Evolutionary conservation across 2,888 invertebrate genomes (phyloP).

Genomic region (Plebejus melissa): DNA sequence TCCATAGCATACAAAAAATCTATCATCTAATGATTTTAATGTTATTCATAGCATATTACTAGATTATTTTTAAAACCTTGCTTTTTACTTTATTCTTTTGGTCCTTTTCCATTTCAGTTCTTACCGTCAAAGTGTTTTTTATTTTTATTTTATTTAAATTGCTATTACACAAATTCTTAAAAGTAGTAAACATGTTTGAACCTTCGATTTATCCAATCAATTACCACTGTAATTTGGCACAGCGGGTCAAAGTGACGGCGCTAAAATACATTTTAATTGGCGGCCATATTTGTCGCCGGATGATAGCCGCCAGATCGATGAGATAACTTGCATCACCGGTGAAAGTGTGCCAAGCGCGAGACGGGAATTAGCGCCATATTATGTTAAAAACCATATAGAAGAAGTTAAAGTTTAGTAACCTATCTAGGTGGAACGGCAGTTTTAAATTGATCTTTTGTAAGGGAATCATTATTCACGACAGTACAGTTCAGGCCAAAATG

Average conservation of each 20-base stretch:
- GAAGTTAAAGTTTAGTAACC: background rate
- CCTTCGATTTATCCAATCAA: background rate
- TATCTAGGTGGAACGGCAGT: too few relatives aligned
- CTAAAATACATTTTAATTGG: constrained; percentile 9
- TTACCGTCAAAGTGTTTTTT: background rate
- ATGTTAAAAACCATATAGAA: background rate
- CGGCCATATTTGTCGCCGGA: constrained; percentile 1
- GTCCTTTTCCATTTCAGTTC: background rate
- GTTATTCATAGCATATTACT: too few relatives aligned
- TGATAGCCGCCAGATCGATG: constrained; percentile 2
- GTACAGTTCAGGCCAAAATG: too few relatives aligned
- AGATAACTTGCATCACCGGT: constrained; percentile 25
- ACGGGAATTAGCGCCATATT: background rate
- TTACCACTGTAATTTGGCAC: background rate
- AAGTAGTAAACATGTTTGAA: background rate
- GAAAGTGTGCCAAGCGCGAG: constrained; percentile 31
- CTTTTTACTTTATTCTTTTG: too few relatives aligned
- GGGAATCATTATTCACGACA: too few relatives aligned
- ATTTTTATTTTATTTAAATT: background rate
- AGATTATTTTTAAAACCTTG: too few relatives aligned
- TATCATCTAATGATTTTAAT: too few relatives aligned
- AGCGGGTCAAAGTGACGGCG: background rate
- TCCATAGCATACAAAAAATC: too few relatives aligned
- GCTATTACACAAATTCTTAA: background rate
- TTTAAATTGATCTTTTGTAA: too few relatives aligned